Base-by-base conservation (phyloP, 2,113 vertebrate species). In the Ellobius talpinus region DNA sequence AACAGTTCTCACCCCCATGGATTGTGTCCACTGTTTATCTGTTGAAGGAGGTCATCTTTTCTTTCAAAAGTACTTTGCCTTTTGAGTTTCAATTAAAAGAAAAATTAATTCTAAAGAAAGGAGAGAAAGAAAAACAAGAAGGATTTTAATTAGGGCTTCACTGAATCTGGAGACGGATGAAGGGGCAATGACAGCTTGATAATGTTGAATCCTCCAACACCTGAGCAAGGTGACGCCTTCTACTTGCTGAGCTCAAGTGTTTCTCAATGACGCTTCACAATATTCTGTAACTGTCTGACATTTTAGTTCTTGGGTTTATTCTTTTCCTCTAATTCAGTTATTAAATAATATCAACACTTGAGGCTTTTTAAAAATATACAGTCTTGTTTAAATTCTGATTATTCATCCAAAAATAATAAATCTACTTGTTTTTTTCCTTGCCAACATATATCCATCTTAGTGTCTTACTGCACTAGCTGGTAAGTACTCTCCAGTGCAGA, bases 271-370 rank as follows among this genome's bases (percentile, higher is more conserved):
- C 77, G 58, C 14, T 89, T 87, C 85, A 96, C 8, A 76, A 21
- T 65, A 93, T 61, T 91, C 84, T 82, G 23, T 76, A 93, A n/a
- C 87, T 11, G 14, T 47, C 68, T 68, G 91, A 39, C 13, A 77
- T 87, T 93, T 82, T 88, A 87, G 29, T 82, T 72, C 73, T 91
- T 87, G 81, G 39, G 17, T 84, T 85, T 96, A 91, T 66, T 70
- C 16, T 45, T 76, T 82, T 42, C 58, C 65, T 70, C 33, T 65
- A 74, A 63, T 63, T 88, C 45, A 94, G 85, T 50, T 87, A 77
- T 31, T 90, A 79, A 77, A 47, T 93, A 91, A 84, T 70, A 33
- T 66, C 21, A 78, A 91, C 31, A 85, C 79, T 29, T 87, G 11
- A 52, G 10, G 11, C 3, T 73, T 91, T 91, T 93, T 58, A 70